These are phyloP conservation scores for Pemphigus obesinymphae DNA, from an alignment of 1,140 invertebrate genomes.

Conservation along the genomic window DNA sequence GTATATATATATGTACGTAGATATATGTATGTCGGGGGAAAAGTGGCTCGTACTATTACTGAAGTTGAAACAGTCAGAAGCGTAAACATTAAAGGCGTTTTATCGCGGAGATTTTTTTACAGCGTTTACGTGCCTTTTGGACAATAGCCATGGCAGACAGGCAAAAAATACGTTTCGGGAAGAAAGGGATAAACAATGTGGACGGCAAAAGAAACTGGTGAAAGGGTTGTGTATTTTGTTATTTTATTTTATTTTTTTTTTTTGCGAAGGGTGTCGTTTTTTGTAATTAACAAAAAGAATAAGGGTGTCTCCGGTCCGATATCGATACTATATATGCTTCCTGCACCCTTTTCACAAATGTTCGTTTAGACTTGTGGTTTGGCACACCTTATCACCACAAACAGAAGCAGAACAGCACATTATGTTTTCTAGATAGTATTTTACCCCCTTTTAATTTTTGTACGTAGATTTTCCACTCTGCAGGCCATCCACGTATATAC, in stretches of 20 bases:
- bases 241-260: slow-evolving; percentile 5
- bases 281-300: slow-evolving; percentile 32
- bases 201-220: slow-evolving; percentile 6
- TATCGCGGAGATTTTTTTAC: background rate
- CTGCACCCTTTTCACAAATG: slow-evolving; percentile 19
- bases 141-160: slow-evolving; percentile 6
- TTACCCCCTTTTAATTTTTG: slow-evolving; percentile 2
- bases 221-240: slow-evolving; percentile 2
- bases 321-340: background rate
- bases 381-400: slow-evolving; percentile 16
- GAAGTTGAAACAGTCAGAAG: background rate
- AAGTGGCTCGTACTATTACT: background rate
- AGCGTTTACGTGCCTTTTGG: slow-evolving; percentile 27
- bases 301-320: slow-evolving; percentile 7
- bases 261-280: slow-evolving; percentile 1
- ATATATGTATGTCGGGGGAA: background rate
- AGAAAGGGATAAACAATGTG: background rate
- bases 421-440: background rate
- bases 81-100: slow-evolving; percentile 24
- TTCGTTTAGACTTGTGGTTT: slow-evolving; percentile 7
- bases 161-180: slow-evolving; percentile 6
- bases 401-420: background rate
- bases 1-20: background rate
- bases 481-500: background rate
- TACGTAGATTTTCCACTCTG: background rate